Conservation (phyloP, 2,888 invertebrate species). For the Drymonia ruficornis region DNA sequence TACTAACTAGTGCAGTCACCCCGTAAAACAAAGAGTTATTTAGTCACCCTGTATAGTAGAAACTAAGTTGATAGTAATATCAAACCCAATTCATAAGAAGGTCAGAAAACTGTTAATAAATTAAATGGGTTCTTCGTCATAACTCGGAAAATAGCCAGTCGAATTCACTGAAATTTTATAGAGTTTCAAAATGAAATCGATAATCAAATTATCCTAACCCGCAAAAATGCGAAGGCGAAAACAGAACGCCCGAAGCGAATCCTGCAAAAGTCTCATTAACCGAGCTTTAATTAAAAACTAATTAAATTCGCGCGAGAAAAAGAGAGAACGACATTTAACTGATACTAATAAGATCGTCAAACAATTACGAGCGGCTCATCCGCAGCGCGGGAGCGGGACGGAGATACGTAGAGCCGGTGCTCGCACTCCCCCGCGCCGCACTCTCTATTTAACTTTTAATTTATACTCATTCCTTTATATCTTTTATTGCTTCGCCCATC, state of each 20-base stretch:
- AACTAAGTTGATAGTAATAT: too few species aligned
- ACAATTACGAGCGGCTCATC: constrained; percentile 80
- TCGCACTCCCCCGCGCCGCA: constrained; percentile 60
- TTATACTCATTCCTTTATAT: constrained; percentile 86
- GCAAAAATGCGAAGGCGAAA: constrained; percentile 50
- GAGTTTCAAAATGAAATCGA: neutral
- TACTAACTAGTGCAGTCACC: too few species aligned
- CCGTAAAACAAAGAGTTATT: too few species aligned
- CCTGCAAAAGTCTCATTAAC: constrained; percentile 76
- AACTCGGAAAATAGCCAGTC: neutral
- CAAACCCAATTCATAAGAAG: too few species aligned
- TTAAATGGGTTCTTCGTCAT: too few species aligned
- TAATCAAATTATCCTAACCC: constrained; percentile 35
- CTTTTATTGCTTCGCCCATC: constrained; percentile 85
- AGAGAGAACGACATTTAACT: constrained; percentile 83
- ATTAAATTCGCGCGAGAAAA: constrained; percentile 83
- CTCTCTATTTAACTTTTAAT: constrained; percentile 85
- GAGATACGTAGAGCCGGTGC: constrained; percentile 23
- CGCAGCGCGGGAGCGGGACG: constrained; percentile 49
- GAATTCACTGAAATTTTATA: neutral
- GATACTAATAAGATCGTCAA: constrained; percentile 85
- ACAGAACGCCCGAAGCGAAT: constrained; percentile 57
- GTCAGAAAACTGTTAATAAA: too few species aligned
- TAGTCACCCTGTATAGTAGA: too few species aligned
- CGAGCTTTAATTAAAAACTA: constrained; percentile 80